Conservation (phyloP, 2,888 invertebrate genomes). For the Arge pagana region DNA sequence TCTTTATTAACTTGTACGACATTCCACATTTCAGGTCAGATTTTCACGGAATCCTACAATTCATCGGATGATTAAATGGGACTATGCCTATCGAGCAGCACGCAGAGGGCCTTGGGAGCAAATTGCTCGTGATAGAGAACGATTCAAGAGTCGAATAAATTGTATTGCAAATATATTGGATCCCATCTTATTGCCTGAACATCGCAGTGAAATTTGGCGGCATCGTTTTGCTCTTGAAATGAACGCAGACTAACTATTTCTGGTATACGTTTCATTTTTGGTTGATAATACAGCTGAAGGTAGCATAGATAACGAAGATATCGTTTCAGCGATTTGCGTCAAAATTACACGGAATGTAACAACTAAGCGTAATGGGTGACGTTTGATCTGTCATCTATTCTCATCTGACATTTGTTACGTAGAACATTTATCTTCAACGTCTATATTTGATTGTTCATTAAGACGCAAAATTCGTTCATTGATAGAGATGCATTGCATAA, state of each 20-base stretch:
- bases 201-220: conserved; percentile 58
- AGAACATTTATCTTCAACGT: too few species aligned
- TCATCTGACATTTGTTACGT: too few species aligned
- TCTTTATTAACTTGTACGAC: conserved; percentile 2
- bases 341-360: too few species aligned
- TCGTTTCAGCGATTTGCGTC: too few species aligned
- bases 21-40: conserved; percentile 57
- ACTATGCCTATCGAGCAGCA: conserved; percentile 62
- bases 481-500: too few species aligned
- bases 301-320: conserved; percentile 20
- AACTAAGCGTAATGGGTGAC: too few species aligned
- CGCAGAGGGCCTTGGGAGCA: conserved; percentile 65
- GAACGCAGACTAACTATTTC: too few species aligned
- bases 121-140: conserved; percentile 60
- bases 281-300: background rate
- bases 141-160: conserved; percentile 59
- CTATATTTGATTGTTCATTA: too few species aligned
- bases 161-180: conserved; percentile 51
- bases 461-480: too few species aligned
- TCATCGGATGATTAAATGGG: conserved; percentile 62
- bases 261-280: too few species aligned
- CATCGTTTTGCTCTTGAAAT: conserved; percentile 51
- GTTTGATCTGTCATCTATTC: too few species aligned
- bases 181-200: conserved; percentile 56
- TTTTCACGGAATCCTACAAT: conserved; percentile 58